Conservation (phyloP, 2,797 vertebrate species). For the Pipistrellus pygmaeus region DNA sequence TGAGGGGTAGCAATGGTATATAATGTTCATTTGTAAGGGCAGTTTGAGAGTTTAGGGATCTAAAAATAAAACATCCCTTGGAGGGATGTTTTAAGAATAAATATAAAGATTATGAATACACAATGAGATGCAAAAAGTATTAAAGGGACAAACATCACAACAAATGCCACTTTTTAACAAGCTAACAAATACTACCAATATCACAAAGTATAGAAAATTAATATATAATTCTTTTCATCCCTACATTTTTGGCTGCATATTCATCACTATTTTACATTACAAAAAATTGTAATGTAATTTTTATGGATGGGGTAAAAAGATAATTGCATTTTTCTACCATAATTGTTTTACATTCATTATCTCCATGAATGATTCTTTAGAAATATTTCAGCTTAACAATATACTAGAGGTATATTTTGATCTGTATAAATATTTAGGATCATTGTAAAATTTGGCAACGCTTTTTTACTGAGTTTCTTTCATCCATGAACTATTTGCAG, state of each 20-base stretch:
- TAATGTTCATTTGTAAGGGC: background rate
- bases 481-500: background rate
- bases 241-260: background rate
- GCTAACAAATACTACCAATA: background rate
- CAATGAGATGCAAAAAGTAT: background rate
- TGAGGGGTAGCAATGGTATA: background rate
- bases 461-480: background rate
- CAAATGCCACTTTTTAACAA: background rate
- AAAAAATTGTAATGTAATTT: background rate
- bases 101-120: background rate
- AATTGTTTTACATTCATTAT: background rate
- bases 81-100: background rate
- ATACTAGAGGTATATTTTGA: background rate
- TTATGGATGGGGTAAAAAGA: background rate
- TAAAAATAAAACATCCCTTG: background rate
- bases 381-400: background rate
- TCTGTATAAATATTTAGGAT: background rate
- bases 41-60: background rate
- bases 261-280: background rate
- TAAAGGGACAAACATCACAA: background rate
- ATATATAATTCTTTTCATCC: background rate
- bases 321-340: background rate
- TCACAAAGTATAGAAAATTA: background rate
- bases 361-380: background rate
- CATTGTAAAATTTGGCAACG: background rate